Evolutionary conservation across 2,888 invertebrate genomes (phyloP).

Genomic region (Gymnosoma rotundatum): DNA sequence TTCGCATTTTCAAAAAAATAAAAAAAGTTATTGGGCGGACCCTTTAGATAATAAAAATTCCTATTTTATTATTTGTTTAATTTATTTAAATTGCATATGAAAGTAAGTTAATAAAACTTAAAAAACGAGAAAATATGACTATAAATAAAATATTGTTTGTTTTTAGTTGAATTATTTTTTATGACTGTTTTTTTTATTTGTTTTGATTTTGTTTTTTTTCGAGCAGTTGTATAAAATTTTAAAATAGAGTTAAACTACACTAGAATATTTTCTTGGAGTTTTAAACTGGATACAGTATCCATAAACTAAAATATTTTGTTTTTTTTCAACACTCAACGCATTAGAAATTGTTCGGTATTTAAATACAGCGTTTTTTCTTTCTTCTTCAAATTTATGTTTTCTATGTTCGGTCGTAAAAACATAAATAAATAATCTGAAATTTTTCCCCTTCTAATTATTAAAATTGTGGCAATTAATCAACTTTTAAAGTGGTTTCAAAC

Average conservation of each 20-base stretch:
- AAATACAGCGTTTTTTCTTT: not conserved
- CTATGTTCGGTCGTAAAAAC: constrained; percentile 3
- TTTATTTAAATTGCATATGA: constrained; percentile 38
- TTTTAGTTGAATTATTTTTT: not conserved
- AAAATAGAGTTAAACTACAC: constrained; percentile 55
- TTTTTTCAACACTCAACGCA: constrained; percentile 4
- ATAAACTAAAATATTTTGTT: no score
- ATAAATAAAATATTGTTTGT: constrained; percentile 28
- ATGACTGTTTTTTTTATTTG: not conserved
- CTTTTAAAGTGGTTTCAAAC: constrained; percentile 17
- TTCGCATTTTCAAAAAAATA: no score
- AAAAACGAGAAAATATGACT: constrained; percentile 13
- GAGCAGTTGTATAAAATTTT: constrained; percentile 50
- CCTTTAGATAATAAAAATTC: no score
- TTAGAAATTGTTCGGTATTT: not conserved
- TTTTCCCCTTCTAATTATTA: constrained; percentile 11
- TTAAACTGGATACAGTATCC: no score
- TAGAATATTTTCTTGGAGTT: constrained; percentile 33
- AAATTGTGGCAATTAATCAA: constrained; percentile 46
- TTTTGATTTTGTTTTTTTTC: no score
- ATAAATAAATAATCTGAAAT: constrained; percentile 40
- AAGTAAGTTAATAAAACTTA: constrained; percentile 43
- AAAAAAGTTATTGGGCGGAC: no score
- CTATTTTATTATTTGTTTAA: constrained; percentile 17
- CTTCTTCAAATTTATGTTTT: not conserved